Evolutionary conservation across 1,140 invertebrate species (phyloP).

Genomic region (Frieseomelitta varia): DNA sequence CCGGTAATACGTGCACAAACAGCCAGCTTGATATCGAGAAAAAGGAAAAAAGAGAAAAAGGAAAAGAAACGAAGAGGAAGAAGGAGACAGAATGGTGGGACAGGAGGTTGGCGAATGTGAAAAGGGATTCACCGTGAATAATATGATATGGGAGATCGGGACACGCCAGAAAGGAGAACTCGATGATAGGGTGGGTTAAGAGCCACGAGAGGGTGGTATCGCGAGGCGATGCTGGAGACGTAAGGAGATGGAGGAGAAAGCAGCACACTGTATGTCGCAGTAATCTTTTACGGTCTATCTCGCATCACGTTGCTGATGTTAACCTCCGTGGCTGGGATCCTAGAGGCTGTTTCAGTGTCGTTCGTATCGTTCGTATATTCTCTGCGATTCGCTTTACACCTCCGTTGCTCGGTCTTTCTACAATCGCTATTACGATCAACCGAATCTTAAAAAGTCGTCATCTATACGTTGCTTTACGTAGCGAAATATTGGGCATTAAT

Average conservation of each 20-base stretch:
- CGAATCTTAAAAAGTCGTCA: not conserved
- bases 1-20: constrained; percentile 75
- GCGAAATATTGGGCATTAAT: not conserved
- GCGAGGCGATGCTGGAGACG: constrained; percentile 52
- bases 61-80: not conserved
- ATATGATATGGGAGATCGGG: constrained; percentile 78
- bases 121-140: constrained; percentile 74
- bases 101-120: constrained; percentile 50
- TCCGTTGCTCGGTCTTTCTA: not conserved
- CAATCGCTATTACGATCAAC: not conserved
- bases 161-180: constrained; percentile 67
- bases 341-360: constrained; percentile 67
- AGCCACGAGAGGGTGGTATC: constrained; percentile 55
- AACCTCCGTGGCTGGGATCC: constrained; percentile 55
- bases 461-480: not conserved
- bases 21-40: constrained; percentile 60
- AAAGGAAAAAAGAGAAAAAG: not conserved
- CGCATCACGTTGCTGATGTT: constrained; percentile 67
- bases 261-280: constrained; percentile 72
- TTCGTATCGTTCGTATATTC: not conserved
- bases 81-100: not conserved
- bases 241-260: constrained; percentile 46
- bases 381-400: not conserved
- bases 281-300: constrained; percentile 80
- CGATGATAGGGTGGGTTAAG: constrained; percentile 37